Evolutionary conservation across 64 coral and sea anemone species (phyloP).

Genomic region (Catalaphyllia jardinei): DNA sequence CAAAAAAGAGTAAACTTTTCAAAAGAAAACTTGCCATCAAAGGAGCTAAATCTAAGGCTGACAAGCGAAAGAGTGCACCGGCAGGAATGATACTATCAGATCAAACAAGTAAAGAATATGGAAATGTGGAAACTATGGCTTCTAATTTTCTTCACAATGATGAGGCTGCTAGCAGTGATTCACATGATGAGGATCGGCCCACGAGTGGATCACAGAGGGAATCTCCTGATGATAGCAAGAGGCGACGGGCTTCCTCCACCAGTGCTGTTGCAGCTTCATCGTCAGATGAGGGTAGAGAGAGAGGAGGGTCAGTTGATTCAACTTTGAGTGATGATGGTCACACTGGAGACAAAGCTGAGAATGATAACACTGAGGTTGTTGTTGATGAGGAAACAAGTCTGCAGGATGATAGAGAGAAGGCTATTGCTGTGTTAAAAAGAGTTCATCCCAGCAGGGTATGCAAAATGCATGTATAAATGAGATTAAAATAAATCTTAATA

Average conservation of each 20-base stretch:
- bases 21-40: constrained; percentile 50
- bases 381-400: constrained; percentile 16
- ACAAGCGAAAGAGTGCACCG: constrained; percentile 35
- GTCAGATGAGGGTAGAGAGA: not conserved
- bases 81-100: not conserved
- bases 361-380: not conserved
- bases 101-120: constrained; percentile 6
- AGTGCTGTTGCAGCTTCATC: not conserved
- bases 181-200: constrained; percentile 24
- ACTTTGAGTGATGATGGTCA: not conserved
- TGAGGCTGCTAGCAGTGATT: constrained; percentile 22
- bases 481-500: not conserved
- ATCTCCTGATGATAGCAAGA: not conserved
- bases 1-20: constrained; percentile 40
- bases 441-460: constrained; percentile 61
- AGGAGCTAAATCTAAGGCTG: constrained; percentile 39
- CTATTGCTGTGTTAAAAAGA: constrained; percentile 53
- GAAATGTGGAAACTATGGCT: constrained; percentile 2
- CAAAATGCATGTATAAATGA: not conserved
- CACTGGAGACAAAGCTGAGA: not conserved
- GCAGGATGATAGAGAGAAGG: constrained; percentile 37
- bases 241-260: not conserved
- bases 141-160: constrained; percentile 30
- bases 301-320: not conserved
- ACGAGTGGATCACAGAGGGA: not conserved